A percentile compares a stretch with the other conserved stretches of the same genome.
These are phyloP conservation scores for Parus major DNA, from an alignment of 2,113 vertebrate genomes.

Conservation along the genomic window DNA sequence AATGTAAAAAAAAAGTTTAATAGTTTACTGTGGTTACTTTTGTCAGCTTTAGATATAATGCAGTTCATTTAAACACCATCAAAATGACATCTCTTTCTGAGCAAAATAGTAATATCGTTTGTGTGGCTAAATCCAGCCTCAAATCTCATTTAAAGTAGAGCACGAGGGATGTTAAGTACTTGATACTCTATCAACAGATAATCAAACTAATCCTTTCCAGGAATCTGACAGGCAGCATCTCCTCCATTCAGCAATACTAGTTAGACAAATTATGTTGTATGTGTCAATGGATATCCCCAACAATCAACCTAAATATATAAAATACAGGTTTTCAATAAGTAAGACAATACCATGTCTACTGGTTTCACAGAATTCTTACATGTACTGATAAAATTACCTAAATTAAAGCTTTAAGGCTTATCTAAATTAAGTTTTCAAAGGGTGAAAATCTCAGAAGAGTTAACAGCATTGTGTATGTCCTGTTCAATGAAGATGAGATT, in stretches of 20 bases:
- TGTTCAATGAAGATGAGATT: neutral
- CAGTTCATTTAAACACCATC: slow-evolving; percentile 30
- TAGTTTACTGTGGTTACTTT: slow-evolving; percentile 54
- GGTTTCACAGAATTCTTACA: neutral
- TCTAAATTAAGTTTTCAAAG: neutral
- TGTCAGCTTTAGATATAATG: slow-evolving; percentile 13
- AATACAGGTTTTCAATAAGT: neutral
- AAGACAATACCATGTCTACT: neutral
- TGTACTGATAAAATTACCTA: neutral
- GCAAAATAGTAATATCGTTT: neutral
- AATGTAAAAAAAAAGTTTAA: neutral
- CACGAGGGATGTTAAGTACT: neutral
- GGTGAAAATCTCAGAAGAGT: neutral
- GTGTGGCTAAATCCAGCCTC: neutral
- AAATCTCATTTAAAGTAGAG: slow-evolving; percentile 46
- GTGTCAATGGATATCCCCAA: neutral
- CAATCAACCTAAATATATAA: neutral
- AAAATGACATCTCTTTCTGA: slow-evolving; percentile 31
- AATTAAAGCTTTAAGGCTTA: neutral
- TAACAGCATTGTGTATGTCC: neutral
- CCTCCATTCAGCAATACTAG: neutral
- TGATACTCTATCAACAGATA: slow-evolving; percentile 28
- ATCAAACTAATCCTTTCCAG: slow-evolving; percentile 24
- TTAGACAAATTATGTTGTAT: neutral
- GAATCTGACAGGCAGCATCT: neutral